Conservation (phyloP, 2,797 vertebrate species). For the Takifugu ocellatus region DNA sequence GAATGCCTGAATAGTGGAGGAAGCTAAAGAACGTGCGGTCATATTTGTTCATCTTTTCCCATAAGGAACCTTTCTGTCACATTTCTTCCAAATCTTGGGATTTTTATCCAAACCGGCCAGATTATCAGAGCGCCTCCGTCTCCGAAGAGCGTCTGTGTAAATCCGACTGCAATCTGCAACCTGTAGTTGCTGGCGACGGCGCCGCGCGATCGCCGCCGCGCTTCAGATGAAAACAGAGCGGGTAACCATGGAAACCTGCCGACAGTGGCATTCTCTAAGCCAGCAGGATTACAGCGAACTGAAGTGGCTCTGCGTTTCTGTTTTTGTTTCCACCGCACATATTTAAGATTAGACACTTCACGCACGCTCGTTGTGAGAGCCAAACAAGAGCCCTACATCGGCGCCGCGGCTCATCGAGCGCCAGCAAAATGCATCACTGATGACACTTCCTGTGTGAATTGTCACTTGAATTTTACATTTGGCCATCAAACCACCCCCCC, state of each 20-base stretch:
- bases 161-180: constrained; percentile 35
- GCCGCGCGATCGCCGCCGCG: constrained; percentile 44
- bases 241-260: constrained; percentile 73
- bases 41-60: constrained; percentile 5
- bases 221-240: constrained; percentile 59
- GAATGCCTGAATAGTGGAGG: constrained; percentile 14
- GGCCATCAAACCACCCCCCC: constrained; percentile 56
- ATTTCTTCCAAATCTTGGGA: not conserved
- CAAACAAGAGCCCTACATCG: constrained; percentile 60
- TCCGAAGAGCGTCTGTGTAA: constrained; percentile 25
- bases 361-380: constrained; percentile 49
- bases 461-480: constrained; percentile 71
- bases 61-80: constrained; percentile 5
- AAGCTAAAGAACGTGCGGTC: constrained; percentile 9
- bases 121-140: constrained; percentile 14
- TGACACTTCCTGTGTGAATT: constrained; percentile 55
- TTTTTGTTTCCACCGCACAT: constrained; percentile 61
- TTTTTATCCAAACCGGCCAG: constrained; percentile 12
- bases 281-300: constrained; percentile 72
- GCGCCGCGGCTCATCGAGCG: constrained; percentile 55
- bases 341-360: constrained; percentile 68
- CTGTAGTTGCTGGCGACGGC: constrained; percentile 44
- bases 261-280: constrained; percentile 55
- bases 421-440: constrained; percentile 64
- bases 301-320: constrained; percentile 60